Evolutionary conservation across 1,140 invertebrate genomes (phyloP), one percentile per base, ranked within the genome.

Genomic region (Apis dorsata): DNA sequence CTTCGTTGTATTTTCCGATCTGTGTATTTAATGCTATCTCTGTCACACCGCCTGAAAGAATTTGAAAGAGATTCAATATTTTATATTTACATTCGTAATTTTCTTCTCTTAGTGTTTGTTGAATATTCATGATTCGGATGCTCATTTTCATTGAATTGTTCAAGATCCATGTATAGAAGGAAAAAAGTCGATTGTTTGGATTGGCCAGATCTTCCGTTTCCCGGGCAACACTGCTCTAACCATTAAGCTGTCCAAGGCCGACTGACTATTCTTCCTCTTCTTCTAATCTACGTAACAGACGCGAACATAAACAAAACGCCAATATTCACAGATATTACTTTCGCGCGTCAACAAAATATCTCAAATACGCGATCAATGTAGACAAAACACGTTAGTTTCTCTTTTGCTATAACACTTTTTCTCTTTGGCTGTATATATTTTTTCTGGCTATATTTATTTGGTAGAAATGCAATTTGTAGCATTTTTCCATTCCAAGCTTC

Each of bases 301-400:
- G 4, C 34, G 34, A 44, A 44, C 34, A 4, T 44, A 44, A 44
- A 44, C 34, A 44, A 44, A 44, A 7, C 34, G 34, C 34, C 4
- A 34, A 34, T 34, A 34, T 2, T 2, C 34, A n/a, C n/a, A 19
- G 59, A 60, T 63, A 10, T 55, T 24, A 13, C 34, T 62, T 75
- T 75, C 73, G 49, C 7, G 62, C 44, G 15, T 49, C 19, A 65
- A 53, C 24, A 49, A 28, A 44, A 65, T 13, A 53, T n/a, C 24
- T 70, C 51, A 11, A 12, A 12, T 34, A 24, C n/a, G 21, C 13
- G 51, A 55, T 57, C 34, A 51, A 51, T 49, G n/a, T 28, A 10
- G 68, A 11, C 51, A 57, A 55, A 59, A n/a, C 24, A 62, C 57
- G 19, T n/a, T 21, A 49, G 70, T 81, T 81, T 81, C 79, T 76